Evolutionary conservation across 1,140 invertebrate species (phyloP).

Genomic region (Drosophila obscura): DNA sequence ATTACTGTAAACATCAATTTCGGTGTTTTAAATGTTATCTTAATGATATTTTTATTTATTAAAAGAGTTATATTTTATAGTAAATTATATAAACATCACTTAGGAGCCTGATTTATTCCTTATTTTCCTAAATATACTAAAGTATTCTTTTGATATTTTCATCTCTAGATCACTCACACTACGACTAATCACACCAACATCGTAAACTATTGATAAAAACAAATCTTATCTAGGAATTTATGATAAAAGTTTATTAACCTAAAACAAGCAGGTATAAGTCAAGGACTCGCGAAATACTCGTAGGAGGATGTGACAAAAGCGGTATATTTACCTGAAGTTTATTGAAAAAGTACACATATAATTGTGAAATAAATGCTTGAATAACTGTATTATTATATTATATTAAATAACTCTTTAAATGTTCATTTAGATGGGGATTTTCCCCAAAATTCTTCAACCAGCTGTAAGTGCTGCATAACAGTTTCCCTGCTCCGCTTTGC

Average conservation of each 20-base stretch:
- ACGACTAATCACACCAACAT: too few relatives aligned
- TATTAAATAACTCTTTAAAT: too few relatives aligned
- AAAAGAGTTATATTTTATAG: neutral
- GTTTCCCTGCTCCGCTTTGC: neutral
- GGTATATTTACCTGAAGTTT: neutral
- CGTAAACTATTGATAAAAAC: neutral
- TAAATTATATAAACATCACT: neutral
- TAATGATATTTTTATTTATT: neutral
- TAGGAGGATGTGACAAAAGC: slow-evolving; percentile 34
- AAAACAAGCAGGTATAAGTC: neutral
- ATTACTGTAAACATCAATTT: neutral
- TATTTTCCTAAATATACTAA: too few relatives aligned
- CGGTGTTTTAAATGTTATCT: neutral
- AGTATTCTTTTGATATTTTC: too few relatives aligned
- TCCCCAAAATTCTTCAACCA: neutral
- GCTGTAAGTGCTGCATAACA: neutral
- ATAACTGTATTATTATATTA: too few relatives aligned
- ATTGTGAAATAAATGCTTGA: too few relatives aligned
- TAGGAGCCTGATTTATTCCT: neutral
- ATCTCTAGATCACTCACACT: too few relatives aligned
- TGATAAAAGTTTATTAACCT: neutral
- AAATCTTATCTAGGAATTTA: neutral
- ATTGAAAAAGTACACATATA: too few relatives aligned
- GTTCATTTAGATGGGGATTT: too few relatives aligned
- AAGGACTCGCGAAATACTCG: slow-evolving; percentile 68